Conservation (phyloP, 2,888 invertebrate species). For the Diabrotica balteata region DNA sequence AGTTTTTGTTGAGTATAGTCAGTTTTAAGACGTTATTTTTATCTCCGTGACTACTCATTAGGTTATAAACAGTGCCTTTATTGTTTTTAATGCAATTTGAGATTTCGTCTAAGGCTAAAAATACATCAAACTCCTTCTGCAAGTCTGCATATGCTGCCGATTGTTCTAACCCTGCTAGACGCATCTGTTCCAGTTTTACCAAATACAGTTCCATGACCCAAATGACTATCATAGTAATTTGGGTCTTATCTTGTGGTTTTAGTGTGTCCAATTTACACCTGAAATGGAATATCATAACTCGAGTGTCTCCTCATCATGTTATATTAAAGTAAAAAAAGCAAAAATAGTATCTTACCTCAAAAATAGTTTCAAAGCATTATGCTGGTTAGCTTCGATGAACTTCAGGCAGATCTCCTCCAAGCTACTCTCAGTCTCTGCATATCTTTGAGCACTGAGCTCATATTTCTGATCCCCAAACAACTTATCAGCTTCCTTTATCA, state of each 20-base stretch:
- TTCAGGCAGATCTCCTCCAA: conserved; percentile 95
- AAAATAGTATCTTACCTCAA: conserved; percentile 1
- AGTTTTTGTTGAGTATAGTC: conserved; percentile 89
- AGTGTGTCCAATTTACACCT: conserved; percentile 79
- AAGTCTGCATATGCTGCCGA: conserved; percentile 64
- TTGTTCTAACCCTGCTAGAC: conserved; percentile 60
- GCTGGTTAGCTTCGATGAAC: conserved; percentile 79
- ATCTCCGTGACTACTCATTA: conserved; percentile 95
- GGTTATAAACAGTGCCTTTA: conserved; percentile 83
- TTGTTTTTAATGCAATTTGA: conserved; percentile 82
- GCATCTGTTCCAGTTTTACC: conserved; percentile 82
- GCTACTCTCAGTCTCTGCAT: conserved; percentile 88
- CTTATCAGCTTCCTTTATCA: conserved; percentile 87
- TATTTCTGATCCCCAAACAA: conserved; percentile 81
- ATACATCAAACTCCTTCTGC: conserved; percentile 80
- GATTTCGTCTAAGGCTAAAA: conserved; percentile 75
- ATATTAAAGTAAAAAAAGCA: not conserved
- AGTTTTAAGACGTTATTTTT: conserved; percentile 87
- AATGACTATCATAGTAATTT: conserved; percentile 90
- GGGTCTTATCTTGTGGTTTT: conserved; percentile 79
- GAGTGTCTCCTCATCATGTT: not conserved
- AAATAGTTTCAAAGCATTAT: conserved; percentile 87
- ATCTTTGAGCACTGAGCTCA: conserved; percentile 84
- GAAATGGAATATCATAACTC: conserved; percentile 3
- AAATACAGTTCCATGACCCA: conserved; percentile 95